Conservation (phyloP, 2,113 vertebrate species). For the Sula dactylatra region DNA sequence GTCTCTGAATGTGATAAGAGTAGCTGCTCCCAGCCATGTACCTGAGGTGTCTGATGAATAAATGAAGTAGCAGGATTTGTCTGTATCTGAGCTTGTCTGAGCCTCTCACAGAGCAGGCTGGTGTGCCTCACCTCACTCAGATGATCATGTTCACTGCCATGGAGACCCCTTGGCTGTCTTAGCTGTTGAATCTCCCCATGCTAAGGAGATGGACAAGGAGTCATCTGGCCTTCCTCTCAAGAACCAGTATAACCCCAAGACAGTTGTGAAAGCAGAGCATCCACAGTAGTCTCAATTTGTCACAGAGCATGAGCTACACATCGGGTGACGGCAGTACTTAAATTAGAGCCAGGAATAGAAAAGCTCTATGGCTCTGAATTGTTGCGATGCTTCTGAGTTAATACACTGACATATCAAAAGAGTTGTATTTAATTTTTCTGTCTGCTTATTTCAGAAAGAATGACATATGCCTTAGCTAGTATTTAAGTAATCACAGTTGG, state of each 20-base stretch:
- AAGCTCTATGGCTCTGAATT: not conserved
- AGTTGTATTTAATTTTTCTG: not conserved
- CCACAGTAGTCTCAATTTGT: not conserved
- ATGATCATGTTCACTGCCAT: accelerated
- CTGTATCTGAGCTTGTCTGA: not conserved
- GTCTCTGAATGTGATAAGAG: not conserved
- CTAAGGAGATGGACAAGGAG: not conserved
- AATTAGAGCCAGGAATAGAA: not conserved
- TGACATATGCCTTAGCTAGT: not conserved
- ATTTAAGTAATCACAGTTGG: not conserved
- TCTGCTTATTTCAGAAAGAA: not conserved
- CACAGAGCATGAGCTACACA: not conserved
- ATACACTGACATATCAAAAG: not conserved
- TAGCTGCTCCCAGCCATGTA: not conserved
- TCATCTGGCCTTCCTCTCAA: not conserved
- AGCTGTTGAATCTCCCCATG: not conserved
- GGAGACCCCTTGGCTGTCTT: not conserved
- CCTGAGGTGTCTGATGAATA: not conserved
- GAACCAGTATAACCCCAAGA: not conserved
- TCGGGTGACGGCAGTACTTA: not conserved
- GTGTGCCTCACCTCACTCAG: not conserved
- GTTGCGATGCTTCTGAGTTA: not conserved
- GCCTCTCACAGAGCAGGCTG: not conserved
- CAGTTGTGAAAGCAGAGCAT: not conserved
- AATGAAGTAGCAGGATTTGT: not conserved